phyloP scores from a whole-genome alignment of 2,797 vertebrate genomes.

The Dryobates pubescens region DNA sequence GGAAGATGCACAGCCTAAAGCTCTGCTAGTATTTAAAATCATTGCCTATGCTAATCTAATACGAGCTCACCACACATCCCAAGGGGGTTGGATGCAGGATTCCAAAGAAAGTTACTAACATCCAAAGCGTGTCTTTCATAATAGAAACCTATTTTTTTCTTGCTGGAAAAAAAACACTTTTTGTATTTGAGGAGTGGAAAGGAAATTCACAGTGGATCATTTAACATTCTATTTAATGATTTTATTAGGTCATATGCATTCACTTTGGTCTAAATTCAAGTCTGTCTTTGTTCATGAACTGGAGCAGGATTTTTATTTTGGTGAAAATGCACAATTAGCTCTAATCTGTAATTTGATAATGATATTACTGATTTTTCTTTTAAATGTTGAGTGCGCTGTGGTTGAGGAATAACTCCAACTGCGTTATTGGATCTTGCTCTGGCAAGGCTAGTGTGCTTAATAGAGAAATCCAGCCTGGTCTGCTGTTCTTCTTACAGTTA shows the following conservation, averaged over 20 bases:
- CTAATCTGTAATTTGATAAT: neutral
- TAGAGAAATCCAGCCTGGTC: neutral
- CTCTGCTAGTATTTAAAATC: conserved; percentile 67
- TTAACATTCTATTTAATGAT: neutral
- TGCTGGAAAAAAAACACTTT: conserved; percentile 12
- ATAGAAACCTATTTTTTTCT: conserved; percentile 36
- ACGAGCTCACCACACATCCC: conserved; percentile 59
- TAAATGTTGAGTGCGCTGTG: neutral
- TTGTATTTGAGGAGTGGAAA: neutral
- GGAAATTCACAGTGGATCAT: neutral
- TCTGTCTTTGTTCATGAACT: neutral
- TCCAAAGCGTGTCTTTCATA: conserved; percentile 13
- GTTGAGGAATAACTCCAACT: neutral
- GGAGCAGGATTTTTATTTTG: neutral
- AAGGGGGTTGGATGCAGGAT: conserved; percentile 24
- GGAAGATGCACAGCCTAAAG: conserved; percentile 22
- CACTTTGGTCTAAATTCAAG: neutral
- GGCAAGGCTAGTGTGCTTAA: neutral
- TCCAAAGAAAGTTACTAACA: conserved; percentile 59
- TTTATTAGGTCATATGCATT: neutral
- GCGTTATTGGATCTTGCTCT: neutral
- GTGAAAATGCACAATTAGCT: neutral
- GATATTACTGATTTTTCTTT: neutral
- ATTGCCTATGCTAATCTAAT: conserved; percentile 65
- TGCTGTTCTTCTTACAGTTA: neutral